Base-by-base conservation (phyloP, 2,797 vertebrate genomes). In the Chrysocyon brachyurus region DNA sequence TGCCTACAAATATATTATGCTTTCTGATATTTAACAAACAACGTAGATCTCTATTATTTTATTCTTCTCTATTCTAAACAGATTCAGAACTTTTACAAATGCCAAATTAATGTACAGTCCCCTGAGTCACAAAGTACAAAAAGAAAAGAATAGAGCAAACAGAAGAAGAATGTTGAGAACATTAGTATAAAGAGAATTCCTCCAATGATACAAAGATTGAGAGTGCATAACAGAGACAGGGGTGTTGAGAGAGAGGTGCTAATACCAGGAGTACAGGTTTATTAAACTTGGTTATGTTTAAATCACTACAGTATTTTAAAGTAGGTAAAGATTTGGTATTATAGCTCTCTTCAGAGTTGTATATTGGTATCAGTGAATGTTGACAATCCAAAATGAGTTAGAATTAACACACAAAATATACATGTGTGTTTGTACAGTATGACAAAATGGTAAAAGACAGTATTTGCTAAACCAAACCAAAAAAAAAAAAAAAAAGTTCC, bases 1-100 rank as follows among this genome's bases (percentile, higher is more conserved):
- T 85, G 33, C 33, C 28, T 75, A 70, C 31, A 77, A 49, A 73
- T 36, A 28, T 68, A 26, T 36, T 24, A 88, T 33, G 5, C 56
- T 93, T 93, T 75, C 17, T 61, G 68, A 73, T 93, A 84, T 36
- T 46, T 77, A 49, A 56, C 49, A 88, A 49, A 78, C 33, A 77
- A 61, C 77, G 3, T 22, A 46, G 17, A 70, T 14, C 14, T 68
- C 2, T 8, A 56, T 79, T 64, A 19, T 40, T 93, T 81, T 54
- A 33, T 14, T 24, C 26, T 61, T 68, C 72, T 40, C 3, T 36
- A 24, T 75, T 88, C 22, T 77, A 64, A 82, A 70, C 68, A 56
- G 2, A 72, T 70, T 83, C 21, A 31, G 21, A 91, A 75, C 16
- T 26, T 86, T 3, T 82, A 56, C 56, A 36, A 73, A 86, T 56